phyloP scores from a whole-genome alignment of 2,113 vertebrate species.

The Cinclus mexicanus region DNA sequence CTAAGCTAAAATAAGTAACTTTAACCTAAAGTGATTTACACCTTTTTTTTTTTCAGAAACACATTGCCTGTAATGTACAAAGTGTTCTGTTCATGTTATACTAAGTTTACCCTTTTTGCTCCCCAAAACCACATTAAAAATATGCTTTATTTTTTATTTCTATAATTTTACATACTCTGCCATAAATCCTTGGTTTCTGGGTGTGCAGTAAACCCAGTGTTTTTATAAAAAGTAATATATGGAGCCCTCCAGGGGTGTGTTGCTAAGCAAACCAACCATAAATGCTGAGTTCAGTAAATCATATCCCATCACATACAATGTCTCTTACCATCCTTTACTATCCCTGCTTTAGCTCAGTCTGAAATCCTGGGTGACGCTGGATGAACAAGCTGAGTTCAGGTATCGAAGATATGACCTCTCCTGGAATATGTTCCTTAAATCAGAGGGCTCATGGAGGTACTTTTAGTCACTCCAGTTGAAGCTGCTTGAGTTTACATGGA shows the following conservation, averaged over 20 bases:
- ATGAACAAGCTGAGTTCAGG: not conserved
- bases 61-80: not conserved
- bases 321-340: not conserved
- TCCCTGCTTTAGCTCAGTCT: not conserved
- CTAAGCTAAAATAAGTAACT: not conserved
- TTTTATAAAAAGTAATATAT: conserved; percentile 32
- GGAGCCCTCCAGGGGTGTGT: not conserved
- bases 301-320: not conserved
- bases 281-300: conserved; percentile 31
- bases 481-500: not conserved
- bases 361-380: not conserved
- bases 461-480: not conserved
- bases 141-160: not conserved
- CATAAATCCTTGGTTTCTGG: conserved; percentile 3
- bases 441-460: not conserved
- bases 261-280: conserved; percentile 27
- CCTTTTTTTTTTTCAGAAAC: not conserved
- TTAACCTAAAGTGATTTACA: not conserved
- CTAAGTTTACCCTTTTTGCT: not conserved
- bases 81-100: not conserved
- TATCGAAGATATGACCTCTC: fast-evolving
- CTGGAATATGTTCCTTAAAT: not conserved
- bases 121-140: not conserved
- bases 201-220: not conserved
- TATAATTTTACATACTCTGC: not conserved